Percentiles rank a stretch among this genome's conserved stretches.
Evolutionary conservation across 2,888 invertebrate genomes (phyloP).

Genomic region (Pandemis heparana): DNA sequence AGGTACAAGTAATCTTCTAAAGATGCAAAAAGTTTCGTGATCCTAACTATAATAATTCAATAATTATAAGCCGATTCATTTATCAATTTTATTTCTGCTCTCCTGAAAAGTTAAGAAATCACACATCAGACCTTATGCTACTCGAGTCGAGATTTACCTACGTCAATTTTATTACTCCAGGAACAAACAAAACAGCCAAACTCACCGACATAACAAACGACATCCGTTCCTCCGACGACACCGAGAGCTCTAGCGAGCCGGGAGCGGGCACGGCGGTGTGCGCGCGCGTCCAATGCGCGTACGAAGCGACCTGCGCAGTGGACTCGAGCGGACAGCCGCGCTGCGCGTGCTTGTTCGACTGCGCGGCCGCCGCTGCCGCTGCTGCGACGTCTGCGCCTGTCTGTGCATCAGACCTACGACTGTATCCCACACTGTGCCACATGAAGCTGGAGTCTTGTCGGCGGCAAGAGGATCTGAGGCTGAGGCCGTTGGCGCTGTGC

Average conservation of each 20-base stretch:
- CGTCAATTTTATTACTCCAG: constrained; percentile 49
- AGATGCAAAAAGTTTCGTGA: too few relatives aligned
- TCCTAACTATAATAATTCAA: too few relatives aligned
- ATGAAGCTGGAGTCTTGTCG: constrained; percentile 95
- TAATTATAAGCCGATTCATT: too few relatives aligned
- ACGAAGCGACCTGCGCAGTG: constrained; percentile 93
- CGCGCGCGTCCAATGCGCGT: constrained; percentile 92
- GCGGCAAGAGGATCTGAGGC: constrained; percentile 91
- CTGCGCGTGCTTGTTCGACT: constrained; percentile 93
- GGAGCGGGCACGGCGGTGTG: constrained; percentile 88
- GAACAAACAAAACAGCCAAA: constrained; percentile 65
- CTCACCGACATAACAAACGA: constrained; percentile 69
- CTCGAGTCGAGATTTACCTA: too few relatives aligned
- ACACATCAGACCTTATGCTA: too few relatives aligned
- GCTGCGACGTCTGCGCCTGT: constrained; percentile 87
- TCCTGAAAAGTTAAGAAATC: too few relatives aligned
- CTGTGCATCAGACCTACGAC: constrained; percentile 93
- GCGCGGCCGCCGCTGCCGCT: constrained; percentile 85
- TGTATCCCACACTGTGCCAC: constrained; percentile 93
- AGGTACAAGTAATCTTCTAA: too few relatives aligned
- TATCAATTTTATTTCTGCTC: too few relatives aligned
- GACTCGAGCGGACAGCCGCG: constrained; percentile 87
- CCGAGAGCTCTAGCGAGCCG: constrained; percentile 66
- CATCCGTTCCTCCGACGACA: constrained; percentile 66
- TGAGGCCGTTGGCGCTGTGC: constrained; percentile 92